phyloP scores from a whole-genome alignment of 2,113 vertebrate species.

The Podarcis cretensis region DNA sequence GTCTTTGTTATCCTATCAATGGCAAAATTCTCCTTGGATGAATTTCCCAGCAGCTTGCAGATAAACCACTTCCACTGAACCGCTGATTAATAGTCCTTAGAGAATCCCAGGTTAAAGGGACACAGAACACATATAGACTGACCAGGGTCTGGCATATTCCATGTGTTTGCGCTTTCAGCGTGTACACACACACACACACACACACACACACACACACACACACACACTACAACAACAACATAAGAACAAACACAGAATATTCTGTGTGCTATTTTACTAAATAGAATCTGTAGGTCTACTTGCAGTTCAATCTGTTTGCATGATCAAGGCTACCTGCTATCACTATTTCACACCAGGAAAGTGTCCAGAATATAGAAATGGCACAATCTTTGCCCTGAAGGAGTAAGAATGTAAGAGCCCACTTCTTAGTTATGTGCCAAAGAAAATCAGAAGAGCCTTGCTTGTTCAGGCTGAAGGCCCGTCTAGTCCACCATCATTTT shows the following conservation, averaged over 20 bases:
- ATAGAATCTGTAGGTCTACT: background rate
- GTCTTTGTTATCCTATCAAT: constrained; percentile 46
- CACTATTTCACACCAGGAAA: background rate
- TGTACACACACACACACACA: too few species aligned
- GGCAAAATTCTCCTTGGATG: constrained; percentile 57
- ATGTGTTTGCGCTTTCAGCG: too few species aligned
- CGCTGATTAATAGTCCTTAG: constrained; percentile 47
- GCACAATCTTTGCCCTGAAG: background rate
- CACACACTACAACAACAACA: background rate
- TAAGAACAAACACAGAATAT: background rate
- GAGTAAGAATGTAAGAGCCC: background rate
- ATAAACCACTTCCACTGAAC: constrained; percentile 57
- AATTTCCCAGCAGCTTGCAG: constrained; percentile 41
- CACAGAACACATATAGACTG: constrained; percentile 58
- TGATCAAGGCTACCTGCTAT: background rate
- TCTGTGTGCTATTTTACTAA: background rate
- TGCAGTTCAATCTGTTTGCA: background rate
- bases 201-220: too few species aligned
- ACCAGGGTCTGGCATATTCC: constrained; percentile 28
- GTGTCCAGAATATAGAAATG: background rate
- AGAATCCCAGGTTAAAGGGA: constrained; percentile 53
- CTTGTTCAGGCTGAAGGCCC: too few species aligned
- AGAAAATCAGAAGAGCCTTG: too few species aligned
- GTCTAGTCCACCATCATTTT: too few species aligned
- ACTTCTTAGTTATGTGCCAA: too few species aligned